Percentiles rank a stretch among this genome's conserved stretches.
Evolutionary conservation across 2,797 vertebrate species (phyloP).

Genomic region (Spea hammondii): DNA sequence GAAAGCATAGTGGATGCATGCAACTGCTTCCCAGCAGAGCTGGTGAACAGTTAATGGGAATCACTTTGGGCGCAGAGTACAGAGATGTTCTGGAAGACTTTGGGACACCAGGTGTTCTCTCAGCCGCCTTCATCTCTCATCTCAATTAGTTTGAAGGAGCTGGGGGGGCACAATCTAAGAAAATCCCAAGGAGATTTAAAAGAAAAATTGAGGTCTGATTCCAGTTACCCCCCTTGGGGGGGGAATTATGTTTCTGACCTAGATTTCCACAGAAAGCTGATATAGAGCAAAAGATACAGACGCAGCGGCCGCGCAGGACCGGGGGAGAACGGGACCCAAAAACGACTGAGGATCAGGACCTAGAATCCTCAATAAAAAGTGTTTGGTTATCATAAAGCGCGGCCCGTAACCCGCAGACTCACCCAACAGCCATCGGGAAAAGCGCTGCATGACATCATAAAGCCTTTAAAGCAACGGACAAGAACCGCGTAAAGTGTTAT

Average conservation of each 20-base stretch:
- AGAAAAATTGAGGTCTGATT: conserved; percentile 47
- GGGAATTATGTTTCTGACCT: conserved; percentile 62
- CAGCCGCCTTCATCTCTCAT: conserved; percentile 39
- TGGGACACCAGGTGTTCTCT: conserved; percentile 14
- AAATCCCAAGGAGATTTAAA: conserved; percentile 25
- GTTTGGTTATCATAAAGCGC: too few relatives aligned
- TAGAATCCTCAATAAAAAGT: too few relatives aligned
- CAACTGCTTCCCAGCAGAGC: background rate
- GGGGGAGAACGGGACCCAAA: conserved; percentile 9
- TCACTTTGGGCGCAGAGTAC: background rate
- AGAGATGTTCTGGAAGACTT: background rate
- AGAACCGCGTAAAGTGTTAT: too few relatives aligned
- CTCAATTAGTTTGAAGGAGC: conserved; percentile 40
- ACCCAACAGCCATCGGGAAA: too few relatives aligned
- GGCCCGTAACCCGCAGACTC: too few relatives aligned
- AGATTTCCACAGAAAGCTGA: conserved; percentile 61
- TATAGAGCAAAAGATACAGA: conserved; percentile 56
- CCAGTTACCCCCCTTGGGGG: conserved; percentile 48
- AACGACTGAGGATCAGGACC: background rate
- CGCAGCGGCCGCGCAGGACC: conserved; percentile 40
- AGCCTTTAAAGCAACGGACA: too few relatives aligned
- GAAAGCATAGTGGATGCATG: too few relatives aligned
- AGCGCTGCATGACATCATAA: too few relatives aligned
- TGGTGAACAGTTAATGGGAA: background rate
- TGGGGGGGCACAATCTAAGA: conserved; percentile 46